phyloP scores from a whole-genome alignment of 2,888 invertebrate species.

The Perizoma flavofasciatum region DNA sequence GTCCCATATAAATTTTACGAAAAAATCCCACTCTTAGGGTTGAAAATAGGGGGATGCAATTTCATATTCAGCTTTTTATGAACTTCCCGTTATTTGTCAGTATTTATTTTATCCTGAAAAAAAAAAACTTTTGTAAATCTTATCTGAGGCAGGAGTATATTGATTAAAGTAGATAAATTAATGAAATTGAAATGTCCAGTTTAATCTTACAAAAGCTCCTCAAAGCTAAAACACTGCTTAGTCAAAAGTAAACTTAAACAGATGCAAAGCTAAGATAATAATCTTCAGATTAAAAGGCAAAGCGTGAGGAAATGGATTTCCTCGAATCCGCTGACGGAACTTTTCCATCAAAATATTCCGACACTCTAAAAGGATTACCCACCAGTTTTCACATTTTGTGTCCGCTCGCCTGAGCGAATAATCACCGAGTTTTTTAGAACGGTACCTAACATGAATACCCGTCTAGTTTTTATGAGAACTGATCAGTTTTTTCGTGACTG shows the following conservation, averaged over 20 bases:
- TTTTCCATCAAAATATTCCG: conserved; percentile 35
- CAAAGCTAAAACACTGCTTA: background rate
- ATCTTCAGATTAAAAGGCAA: conserved; percentile 24
- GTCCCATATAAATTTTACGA: no score
- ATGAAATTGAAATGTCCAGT: background rate
- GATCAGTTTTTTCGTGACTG: no score
- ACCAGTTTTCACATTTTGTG: conserved; percentile 29
- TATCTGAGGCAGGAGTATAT: no score
- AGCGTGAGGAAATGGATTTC: conserved; percentile 25
- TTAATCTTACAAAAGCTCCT: background rate
- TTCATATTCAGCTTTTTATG: no score
- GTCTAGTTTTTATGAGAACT: no score
- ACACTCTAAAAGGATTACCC: conserved; percentile 35
- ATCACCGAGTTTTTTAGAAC: background rate
- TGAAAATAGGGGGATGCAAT: no score
- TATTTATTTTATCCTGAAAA: no score
- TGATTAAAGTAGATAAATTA: background rate
- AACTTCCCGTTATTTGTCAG: no score
- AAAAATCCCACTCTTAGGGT: no score
- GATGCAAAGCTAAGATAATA: conserved; percentile 22
- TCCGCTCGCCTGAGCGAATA: conserved; percentile 10
- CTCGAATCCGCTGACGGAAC: conserved; percentile 22
- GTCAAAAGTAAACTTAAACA: conserved; percentile 12
- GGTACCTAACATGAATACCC: background rate
- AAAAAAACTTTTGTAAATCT: no score